Conservation (phyloP, 2,888 invertebrate species). For the Apamea monoglypha region DNA sequence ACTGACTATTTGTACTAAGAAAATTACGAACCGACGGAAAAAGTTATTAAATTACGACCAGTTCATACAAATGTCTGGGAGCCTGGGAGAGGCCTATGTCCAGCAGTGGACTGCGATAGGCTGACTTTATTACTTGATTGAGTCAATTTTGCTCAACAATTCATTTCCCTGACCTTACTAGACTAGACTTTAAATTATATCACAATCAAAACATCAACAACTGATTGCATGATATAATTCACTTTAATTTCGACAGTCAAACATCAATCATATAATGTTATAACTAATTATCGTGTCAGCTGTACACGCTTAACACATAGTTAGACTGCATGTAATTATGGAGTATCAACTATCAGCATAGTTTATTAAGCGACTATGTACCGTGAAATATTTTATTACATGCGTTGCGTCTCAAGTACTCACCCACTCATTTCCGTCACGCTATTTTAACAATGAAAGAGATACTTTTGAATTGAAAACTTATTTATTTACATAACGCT, state of each 20-base stretch:
- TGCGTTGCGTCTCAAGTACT: slow-evolving; percentile 14
- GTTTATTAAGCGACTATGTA: slow-evolving; percentile 7
- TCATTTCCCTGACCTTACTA: background rate
- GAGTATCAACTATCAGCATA: slow-evolving; percentile 19
- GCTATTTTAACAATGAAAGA: slow-evolving; percentile 23
- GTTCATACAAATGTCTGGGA: background rate
- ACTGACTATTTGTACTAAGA: no score
- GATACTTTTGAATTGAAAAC: background rate
- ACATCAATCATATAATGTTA: slow-evolving; percentile 17
- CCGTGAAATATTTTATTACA: slow-evolving; percentile 36
- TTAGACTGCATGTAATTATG: slow-evolving; percentile 21
- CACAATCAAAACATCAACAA: background rate
- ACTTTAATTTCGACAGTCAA: slow-evolving; percentile 8
- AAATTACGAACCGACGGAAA: no score
- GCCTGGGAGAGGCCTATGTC: no score
- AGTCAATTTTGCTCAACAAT: no score
- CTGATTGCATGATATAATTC: background rate
- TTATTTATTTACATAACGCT: background rate
- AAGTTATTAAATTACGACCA: no score
- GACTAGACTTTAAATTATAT: background rate
- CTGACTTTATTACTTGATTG: no score
- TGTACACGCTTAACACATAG: slow-evolving; percentile 5
- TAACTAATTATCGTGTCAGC: slow-evolving; percentile 18
- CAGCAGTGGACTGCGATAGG: no score
- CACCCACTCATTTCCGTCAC: slow-evolving; percentile 8